Conservation (phyloP, 1,140 invertebrate genomes). For the Drosophila rhopaloa region DNA sequence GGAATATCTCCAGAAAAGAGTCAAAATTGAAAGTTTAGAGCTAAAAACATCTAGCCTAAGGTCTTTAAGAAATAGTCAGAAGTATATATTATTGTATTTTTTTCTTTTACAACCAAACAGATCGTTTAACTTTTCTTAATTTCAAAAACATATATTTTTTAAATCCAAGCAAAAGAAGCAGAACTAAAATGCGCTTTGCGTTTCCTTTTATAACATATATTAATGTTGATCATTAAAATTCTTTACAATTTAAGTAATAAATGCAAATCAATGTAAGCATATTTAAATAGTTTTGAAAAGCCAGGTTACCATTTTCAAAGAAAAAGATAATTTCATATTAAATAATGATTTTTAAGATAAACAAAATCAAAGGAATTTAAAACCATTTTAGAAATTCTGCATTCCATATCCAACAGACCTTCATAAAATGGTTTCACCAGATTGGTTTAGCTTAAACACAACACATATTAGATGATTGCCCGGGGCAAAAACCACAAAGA, state of each 20-base stretch:
- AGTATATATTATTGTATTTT: background rate
- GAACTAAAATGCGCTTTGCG: too few species aligned
- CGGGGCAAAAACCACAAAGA: background rate
- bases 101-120: background rate
- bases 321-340: too few species aligned
- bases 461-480: slow-evolving; percentile 4
- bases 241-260: too few species aligned
- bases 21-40: background rate
- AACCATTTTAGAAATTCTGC: background rate
- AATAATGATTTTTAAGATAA: background rate
- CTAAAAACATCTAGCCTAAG: background rate
- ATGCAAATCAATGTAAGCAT: too few species aligned
- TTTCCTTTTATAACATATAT: too few species aligned
- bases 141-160: background rate
- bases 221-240: too few species aligned
- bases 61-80: background rate
- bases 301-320: too few species aligned
- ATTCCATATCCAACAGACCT: background rate
- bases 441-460: slow-evolving; percentile 1
- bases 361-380: background rate
- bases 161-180: too few species aligned
- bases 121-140: background rate
- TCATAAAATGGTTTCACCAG: background rate
- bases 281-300: too few species aligned
- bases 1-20: slow-evolving; percentile 12